Percentiles rank a stretch among this genome's conserved stretches.
phyloP scores from a whole-genome alignment of 2,113 vertebrate species.

The Motacilla tschutschensis region DNA sequence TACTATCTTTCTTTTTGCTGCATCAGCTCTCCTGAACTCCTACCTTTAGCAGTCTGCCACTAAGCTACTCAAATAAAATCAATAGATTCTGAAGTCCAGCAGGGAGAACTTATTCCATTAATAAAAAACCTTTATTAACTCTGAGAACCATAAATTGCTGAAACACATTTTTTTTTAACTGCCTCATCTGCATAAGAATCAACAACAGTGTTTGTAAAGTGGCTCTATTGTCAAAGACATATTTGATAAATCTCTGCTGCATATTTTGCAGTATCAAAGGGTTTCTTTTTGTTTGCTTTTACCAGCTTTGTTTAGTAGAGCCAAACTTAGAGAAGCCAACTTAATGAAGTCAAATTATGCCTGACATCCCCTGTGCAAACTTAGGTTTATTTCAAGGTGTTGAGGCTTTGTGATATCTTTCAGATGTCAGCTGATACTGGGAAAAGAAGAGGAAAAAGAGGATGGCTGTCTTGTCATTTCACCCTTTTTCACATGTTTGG shows the following conservation, averaged over 20 bases:
- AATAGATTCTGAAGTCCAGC: conserved; percentile 42
- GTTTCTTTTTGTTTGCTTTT: background rate
- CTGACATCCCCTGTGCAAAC: background rate
- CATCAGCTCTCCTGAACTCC: conserved; percentile 15
- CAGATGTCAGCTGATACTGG: background rate
- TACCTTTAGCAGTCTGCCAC: conserved; percentile 13
- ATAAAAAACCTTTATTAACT: conserved; percentile 20
- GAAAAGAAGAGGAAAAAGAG: accelerated
- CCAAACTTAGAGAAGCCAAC: background rate
- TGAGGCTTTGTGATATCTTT: background rate
- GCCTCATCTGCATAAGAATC: conserved; percentile 25
- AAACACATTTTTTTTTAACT: background rate
- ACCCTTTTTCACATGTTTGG: accelerated
- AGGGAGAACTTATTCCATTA: background rate
- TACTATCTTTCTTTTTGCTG: conserved; percentile 8
- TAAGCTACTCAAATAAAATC: conserved; percentile 16
- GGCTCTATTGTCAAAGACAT: background rate
- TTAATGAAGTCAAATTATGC: background rate
- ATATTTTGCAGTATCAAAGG: background rate
- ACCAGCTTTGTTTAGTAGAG: background rate
- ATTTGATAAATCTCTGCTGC: background rate
- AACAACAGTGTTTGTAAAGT: background rate
- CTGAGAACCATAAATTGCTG: conserved; percentile 8
- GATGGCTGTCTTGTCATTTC: background rate
- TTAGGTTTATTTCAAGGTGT: background rate